Evolutionary conservation across 2,113 vertebrate genomes (phyloP).

Genomic region (Shinisaurus crocodilurus): DNA sequence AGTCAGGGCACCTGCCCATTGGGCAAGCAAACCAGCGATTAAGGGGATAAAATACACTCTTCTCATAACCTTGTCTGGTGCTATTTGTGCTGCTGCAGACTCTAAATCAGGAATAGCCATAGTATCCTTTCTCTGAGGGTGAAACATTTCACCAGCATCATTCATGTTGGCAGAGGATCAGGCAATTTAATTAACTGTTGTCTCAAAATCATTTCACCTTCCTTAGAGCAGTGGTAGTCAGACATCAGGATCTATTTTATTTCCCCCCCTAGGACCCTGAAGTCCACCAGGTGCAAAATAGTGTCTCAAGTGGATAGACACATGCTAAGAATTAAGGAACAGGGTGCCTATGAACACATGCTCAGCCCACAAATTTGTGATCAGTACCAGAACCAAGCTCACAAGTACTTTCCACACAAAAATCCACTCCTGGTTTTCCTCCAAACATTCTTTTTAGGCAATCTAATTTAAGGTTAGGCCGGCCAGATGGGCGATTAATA

Average conservation of each 20-base stretch:
- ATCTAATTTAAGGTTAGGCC: too few relatives aligned
- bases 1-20: slow-evolving; percentile 27
- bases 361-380: not conserved
- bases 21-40: slow-evolving; percentile 51
- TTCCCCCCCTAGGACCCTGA: not conserved
- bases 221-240: not conserved
- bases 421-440: not conserved
- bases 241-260: not conserved
- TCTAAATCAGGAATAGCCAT: slow-evolving; percentile 17
- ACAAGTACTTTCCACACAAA: not conserved
- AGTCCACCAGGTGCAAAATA: not conserved
- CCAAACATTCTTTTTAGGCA: slow-evolving; percentile 1
- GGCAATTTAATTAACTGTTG: not conserved
- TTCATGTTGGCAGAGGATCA: not conserved
- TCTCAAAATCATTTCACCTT: not conserved
- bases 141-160: slow-evolving; percentile 24
- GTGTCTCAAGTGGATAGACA: not conserved
- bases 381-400: not conserved
- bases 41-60: slow-evolving; percentile 27
- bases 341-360: not conserved
- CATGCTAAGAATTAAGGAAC: not conserved
- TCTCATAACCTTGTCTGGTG: not conserved
- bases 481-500: too few relatives aligned
- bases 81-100: slow-evolving; percentile 35
- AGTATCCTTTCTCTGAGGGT: not conserved